Conservation (phyloP, 2,888 invertebrate genomes). For the Melitaea athalia region DNA sequence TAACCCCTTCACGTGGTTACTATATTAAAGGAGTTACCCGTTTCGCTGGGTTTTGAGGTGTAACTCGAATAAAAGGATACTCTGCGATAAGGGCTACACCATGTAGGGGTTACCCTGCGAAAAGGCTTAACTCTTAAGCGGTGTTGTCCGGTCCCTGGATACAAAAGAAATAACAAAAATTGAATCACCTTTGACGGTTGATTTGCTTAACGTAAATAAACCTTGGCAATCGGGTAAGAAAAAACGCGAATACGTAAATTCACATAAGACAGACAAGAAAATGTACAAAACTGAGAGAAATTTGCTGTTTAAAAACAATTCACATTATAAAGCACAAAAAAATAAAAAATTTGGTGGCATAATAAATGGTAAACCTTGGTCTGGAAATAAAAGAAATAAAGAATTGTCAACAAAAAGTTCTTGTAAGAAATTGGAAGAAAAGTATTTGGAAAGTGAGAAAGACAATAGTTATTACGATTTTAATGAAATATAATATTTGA, state of each 20-base stretch:
- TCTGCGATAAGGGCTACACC: too few relatives aligned
- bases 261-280: background rate
- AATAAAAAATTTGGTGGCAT: background rate
- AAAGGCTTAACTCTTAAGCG: too few relatives aligned
- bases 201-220: constrained; percentile 33
- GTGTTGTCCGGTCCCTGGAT: too few relatives aligned
- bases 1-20: too few relatives aligned
- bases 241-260: constrained; percentile 40
- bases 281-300: background rate
- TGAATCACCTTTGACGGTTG: constrained; percentile 46
- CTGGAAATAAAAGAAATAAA: background rate
- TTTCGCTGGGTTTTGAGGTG: too few relatives aligned
- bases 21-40: too few relatives aligned
- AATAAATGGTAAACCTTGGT: background rate
- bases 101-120: too few relatives aligned
- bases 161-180: constrained; percentile 44
- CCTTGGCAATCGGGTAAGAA: constrained; percentile 35
- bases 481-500: background rate
- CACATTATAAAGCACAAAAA: constrained; percentile 13
- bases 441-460: constrained; percentile 16
- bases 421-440: constrained; percentile 25
- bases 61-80: too few relatives aligned
- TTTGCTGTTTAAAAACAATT: constrained; percentile 30
- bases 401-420: constrained; percentile 1
- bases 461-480: constrained; percentile 23